phyloP scores from a whole-genome alignment of 2,797 vertebrate species.

The Cuniculus paca region DNA sequence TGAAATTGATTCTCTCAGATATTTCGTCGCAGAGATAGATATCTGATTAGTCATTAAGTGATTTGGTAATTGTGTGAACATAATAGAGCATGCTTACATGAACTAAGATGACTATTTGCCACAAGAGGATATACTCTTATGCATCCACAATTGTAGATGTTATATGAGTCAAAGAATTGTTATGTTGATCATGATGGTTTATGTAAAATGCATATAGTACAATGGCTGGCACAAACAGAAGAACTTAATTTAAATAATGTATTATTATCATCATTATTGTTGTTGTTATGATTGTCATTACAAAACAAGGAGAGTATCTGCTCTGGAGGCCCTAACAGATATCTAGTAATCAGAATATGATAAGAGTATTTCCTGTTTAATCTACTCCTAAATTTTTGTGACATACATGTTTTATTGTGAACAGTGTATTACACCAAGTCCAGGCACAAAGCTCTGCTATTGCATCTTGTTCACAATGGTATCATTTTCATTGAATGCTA shows the following conservation, averaged over 20 bases:
- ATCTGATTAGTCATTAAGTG: background rate
- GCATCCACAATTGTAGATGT: background rate
- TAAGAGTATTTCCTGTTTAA: background rate
- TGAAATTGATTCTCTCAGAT: background rate
- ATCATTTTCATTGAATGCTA: constrained; percentile 39
- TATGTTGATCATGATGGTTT: background rate
- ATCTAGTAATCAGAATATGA: background rate
- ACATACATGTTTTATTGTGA: background rate
- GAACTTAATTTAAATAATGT: background rate
- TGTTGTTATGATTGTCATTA: background rate
- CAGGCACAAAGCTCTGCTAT: background rate
- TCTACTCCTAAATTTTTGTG: background rate
- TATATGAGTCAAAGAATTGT: background rate
- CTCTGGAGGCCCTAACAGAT: background rate
- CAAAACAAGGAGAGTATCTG: background rate
- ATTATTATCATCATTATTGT: background rate
- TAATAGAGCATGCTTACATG: background rate
- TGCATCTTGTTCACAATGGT: background rate
- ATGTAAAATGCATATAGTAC: background rate
- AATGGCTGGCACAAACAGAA: background rate
- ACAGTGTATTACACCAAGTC: background rate
- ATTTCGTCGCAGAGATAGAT: background rate
- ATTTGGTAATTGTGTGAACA: background rate
- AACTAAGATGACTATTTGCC: background rate
- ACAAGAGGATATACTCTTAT: background rate